Conservation (phyloP, 2,113 vertebrate genomes). For the Myodes glareolus region DNA sequence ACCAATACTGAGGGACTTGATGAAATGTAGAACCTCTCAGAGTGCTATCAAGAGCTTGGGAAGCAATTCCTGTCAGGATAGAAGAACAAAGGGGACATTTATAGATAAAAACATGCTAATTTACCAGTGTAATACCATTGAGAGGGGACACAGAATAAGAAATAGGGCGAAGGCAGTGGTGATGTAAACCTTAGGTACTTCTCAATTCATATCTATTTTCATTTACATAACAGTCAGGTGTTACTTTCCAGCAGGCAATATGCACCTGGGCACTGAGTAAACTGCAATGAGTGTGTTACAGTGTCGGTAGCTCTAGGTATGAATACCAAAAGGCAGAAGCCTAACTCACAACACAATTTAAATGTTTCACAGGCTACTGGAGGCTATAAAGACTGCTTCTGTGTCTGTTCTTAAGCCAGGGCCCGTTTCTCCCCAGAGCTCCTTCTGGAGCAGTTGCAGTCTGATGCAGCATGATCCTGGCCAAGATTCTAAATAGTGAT, state of each 20-base stretch:
- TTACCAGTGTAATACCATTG: not conserved
- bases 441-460: not conserved
- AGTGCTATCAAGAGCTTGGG: not conserved
- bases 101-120: not conserved
- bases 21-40: not conserved
- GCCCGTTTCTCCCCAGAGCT: not conserved
- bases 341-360: not conserved
- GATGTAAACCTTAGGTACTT: not conserved
- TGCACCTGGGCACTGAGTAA: not conserved
- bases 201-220: not conserved
- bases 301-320: not conserved
- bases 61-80: not conserved
- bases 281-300: not conserved
- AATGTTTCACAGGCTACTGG: not conserved
- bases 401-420: not conserved
- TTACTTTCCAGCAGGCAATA: not conserved
- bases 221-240: not conserved
- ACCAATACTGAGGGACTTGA: not conserved
- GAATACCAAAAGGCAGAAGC: not conserved
- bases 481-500: conserved; percentile 26
- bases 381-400: not conserved
- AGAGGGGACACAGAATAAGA: not conserved
- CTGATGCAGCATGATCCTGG: not conserved
- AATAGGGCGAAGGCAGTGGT: not conserved
- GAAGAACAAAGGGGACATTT: not conserved